Percentiles rank a stretch among this genome's conserved stretches.
Conservation (phyloP, 2,888 invertebrate species). For the Nomada ruficornis region DNA sequence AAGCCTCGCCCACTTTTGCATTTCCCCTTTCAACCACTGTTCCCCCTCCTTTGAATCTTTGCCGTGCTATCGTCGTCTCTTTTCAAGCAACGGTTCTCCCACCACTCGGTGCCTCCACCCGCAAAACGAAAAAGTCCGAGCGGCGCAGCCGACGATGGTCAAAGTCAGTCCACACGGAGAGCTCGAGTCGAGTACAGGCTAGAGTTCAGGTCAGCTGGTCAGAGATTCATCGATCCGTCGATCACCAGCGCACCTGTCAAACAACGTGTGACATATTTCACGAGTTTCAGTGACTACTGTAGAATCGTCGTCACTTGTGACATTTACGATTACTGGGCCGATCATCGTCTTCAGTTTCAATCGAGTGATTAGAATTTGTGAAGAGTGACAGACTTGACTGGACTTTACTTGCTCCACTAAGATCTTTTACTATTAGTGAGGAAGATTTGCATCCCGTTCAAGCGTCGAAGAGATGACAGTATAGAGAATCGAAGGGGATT, state of each 20-base stretch:
- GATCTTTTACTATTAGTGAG: not conserved
- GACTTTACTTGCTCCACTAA: not conserved
- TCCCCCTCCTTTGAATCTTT: conserved; percentile 10
- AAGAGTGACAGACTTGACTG: not conserved
- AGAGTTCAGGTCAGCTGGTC: conserved; percentile 51
- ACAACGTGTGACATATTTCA: conserved; percentile 23
- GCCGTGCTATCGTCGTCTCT: conserved; percentile 28
- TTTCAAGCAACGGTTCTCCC: conserved; percentile 38
- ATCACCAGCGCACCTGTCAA: conserved; percentile 63
- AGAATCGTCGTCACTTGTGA: not conserved
- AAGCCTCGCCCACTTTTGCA: conserved; percentile 64
- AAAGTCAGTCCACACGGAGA: conserved; percentile 82
- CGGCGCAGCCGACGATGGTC: conserved; percentile 72
- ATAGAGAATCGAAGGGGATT: not conserved
- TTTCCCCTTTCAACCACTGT: conserved; percentile 61
- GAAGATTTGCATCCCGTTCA: not conserved
- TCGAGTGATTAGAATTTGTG: not conserved
- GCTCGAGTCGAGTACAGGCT: conserved; percentile 79
- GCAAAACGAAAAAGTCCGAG: conserved; percentile 79
- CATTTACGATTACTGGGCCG: not conserved
- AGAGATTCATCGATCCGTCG: conserved; percentile 66
- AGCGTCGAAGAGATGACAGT: conserved; percentile 22
- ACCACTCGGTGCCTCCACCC: conserved; percentile 53
- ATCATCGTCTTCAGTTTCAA: not conserved
- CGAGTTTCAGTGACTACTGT: conserved; percentile 8